Base-by-base conservation (phyloP, 2,888 invertebrate genomes). In the Cosmia pyralina region DNA sequence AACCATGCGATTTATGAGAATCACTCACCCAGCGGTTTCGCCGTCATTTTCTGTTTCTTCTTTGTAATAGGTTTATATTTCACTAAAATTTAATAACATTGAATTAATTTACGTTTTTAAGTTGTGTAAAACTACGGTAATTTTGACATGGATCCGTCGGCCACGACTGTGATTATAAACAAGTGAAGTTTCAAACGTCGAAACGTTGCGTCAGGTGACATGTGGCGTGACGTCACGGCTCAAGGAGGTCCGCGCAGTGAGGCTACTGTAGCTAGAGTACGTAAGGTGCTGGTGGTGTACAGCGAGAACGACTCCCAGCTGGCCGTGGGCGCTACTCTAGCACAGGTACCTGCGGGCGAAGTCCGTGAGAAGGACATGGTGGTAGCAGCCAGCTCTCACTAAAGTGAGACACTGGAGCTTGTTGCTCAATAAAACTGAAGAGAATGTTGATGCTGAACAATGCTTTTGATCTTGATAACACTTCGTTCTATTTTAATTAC, bases 1-100 rank as follows among this genome's bases (percentile, higher is more conserved):
- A 34, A 50, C n/a, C n/a, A 53, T n/a, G n/a, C n/a, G n/a, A 17
- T 44, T 2, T 6, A 15, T 6, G 13, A 64, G 2, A 28, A 22
- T 19, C 46, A 88, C 91, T 92, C 64, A 94, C 94, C 94, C 75
- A 94, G 82, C 17, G 93, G 92, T 88, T 88, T 93, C 79, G 87
- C 90, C 48, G 93, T 85, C 90, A 93, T 93, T 76, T 59, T 88
- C 84, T 73, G 73, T 84, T 63, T 57, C 17, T 77, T 58, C 68
- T 79, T 69, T 71, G 69, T 67, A 63, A 55, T 76, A 79, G 73
- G 74, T 68, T 77, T 66, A 76, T 74, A 77, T 83, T 87, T 87
- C 90, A 91, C 90, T 84, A 72, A 87, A 92, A 91, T 91, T 91
- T 91, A 82, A 83, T 80, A 80, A 86, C 82, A 89, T 87, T 88